Evolutionary conservation across 2,113 vertebrate genomes (phyloP).

Genomic region (Leucopsar rothschildi): DNA sequence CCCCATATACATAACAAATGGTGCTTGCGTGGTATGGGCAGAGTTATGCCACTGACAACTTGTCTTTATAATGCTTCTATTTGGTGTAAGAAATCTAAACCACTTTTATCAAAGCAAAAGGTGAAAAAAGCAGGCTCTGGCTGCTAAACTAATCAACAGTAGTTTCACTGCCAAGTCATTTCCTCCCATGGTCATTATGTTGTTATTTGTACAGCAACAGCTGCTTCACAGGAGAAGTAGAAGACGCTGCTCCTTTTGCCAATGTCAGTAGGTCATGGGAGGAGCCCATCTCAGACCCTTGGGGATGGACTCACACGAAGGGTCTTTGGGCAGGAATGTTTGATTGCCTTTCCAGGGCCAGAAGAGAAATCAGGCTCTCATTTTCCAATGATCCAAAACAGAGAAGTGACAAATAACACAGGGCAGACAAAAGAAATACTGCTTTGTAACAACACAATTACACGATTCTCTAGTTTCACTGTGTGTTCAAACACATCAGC

Average conservation of each 20-base stretch:
- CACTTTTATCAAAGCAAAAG: neutral
- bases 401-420: neutral
- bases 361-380: neutral
- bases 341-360: neutral
- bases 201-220: neutral
- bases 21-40: neutral
- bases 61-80: neutral
- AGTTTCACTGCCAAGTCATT: neutral
- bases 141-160: neutral
- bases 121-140: neutral
- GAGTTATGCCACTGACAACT: neutral
- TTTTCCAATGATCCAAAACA: neutral
- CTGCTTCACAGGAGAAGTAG: neutral
- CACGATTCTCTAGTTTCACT: neutral
- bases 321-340: neutral
- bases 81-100: neutral
- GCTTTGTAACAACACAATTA: neutral
- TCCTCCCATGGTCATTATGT: neutral
- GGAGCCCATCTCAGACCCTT: neutral
- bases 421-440: neutral
- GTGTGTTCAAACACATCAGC: neutral
- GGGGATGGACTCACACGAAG: fast-evolving
- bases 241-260: neutral
- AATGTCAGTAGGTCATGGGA: neutral
- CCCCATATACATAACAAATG: neutral